Evolutionary conservation across 92 coral and sea anemone species (phyloP).

Genomic region (Palythoa grandis): DNA sequence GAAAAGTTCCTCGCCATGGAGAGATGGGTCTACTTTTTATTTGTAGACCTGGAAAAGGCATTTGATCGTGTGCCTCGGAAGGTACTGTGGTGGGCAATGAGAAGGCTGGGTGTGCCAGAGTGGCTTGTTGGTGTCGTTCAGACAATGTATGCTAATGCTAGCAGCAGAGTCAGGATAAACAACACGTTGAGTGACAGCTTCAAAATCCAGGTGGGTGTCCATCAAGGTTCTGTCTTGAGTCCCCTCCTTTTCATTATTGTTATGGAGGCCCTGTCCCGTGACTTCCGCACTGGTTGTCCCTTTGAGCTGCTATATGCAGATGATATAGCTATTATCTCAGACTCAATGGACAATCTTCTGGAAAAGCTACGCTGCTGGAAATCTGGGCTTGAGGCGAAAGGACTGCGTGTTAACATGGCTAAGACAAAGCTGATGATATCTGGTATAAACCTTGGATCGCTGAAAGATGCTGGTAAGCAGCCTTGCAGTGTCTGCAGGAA

Average conservation of each 20-base stretch:
- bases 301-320: constrained; percentile 29
- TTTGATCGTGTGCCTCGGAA: too few species aligned
- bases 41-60: too few species aligned
- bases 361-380: constrained; percentile 23
- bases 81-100: too few species aligned
- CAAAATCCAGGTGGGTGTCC: constrained; percentile 44
- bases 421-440: constrained; percentile 15
- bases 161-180: constrained; percentile 13
- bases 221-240: constrained; percentile 49
- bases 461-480: neutral
- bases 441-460: neutral
- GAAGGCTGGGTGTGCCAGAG: too few species aligned
- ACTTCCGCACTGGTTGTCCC: constrained; percentile 16
- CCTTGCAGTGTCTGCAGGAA: neutral
- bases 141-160: constrained; percentile 31
- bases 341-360: constrained; percentile 22
- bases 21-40: neutral
- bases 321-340: constrained; percentile 20
- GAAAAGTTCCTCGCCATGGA: neutral
- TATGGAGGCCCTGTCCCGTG: constrained; percentile 46
- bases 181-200: constrained; percentile 28
- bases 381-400: constrained; percentile 25
- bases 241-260: constrained; percentile 54
- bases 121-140: neutral
- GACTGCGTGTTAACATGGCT: constrained; percentile 29